phyloP scores from a whole-genome alignment of 2,113 vertebrate genomes.

The Oncorhynchus clarkii region DNA sequence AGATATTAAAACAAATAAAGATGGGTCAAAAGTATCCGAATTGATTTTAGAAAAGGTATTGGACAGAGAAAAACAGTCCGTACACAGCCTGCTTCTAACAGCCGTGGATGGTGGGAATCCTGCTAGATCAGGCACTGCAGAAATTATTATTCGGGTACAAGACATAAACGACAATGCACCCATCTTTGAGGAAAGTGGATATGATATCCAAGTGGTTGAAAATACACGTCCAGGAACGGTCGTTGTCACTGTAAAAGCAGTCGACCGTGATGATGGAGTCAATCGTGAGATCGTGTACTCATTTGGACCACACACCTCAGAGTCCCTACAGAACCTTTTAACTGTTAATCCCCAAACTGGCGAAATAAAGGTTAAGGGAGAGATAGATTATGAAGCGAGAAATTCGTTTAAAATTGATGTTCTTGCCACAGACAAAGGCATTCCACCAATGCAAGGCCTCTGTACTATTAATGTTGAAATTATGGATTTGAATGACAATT shows the following conservation, averaged over 20 bases:
- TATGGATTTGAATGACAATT: slow-evolving; percentile 82
- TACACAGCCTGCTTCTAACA: slow-evolving; percentile 67
- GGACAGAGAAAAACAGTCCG: slow-evolving; percentile 57
- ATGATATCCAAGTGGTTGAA: slow-evolving; percentile 64
- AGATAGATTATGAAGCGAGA: slow-evolving; percentile 79
- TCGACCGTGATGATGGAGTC: slow-evolving; percentile 77
- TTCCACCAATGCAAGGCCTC: slow-evolving; percentile 69
- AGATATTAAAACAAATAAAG: slow-evolving; percentile 52
- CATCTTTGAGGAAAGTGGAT: slow-evolving; percentile 72
- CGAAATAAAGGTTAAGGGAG: slow-evolving; percentile 68
- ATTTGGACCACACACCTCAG: slow-evolving; percentile 72
- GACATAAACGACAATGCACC: slow-evolving; percentile 84
- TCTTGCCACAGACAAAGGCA: slow-evolving; percentile 81
- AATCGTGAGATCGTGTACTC: slow-evolving; percentile 80
- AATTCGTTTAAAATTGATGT: slow-evolving; percentile 78
- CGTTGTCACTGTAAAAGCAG: slow-evolving; percentile 74
- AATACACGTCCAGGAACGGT: slow-evolving; percentile 68
- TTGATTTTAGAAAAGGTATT: slow-evolving; percentile 54
- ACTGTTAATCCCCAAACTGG: slow-evolving; percentile 74
- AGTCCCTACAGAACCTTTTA: slow-evolving; percentile 72
- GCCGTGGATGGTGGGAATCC: slow-evolving; percentile 74
- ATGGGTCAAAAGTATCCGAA: slow-evolving; percentile 52
- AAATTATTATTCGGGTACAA: slow-evolving; percentile 73
- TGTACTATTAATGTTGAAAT: slow-evolving; percentile 76
- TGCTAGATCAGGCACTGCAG: slow-evolving; percentile 67